Evolutionary conservation across 2,797 vertebrate genomes (phyloP).

Genomic region (Amblyopsis hoosieri): DNA sequence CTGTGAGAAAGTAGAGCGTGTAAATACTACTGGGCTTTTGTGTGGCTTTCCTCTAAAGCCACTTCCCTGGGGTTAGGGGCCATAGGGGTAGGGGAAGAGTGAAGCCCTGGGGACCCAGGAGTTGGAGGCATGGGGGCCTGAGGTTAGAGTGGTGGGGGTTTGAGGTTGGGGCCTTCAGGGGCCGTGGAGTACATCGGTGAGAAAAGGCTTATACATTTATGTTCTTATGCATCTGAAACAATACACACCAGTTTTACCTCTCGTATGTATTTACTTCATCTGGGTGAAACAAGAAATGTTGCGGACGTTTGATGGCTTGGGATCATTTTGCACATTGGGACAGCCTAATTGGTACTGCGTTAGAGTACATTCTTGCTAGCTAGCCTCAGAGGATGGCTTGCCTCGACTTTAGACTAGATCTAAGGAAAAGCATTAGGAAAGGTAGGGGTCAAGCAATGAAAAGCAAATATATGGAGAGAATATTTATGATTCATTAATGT

Average conservation of each 20-base stretch:
- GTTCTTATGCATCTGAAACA: neutral
- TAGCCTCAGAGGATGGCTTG: neutral
- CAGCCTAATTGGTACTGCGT: neutral
- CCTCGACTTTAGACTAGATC: neutral
- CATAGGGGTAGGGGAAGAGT: slow-evolving; percentile 31
- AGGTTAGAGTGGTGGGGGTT: slow-evolving; percentile 53
- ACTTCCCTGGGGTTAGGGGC: slow-evolving; percentile 68
- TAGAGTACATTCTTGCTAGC: neutral
- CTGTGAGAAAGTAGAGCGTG: slow-evolving; percentile 71
- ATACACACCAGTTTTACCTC: neutral
- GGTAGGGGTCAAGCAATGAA: neutral
- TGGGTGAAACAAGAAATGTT: neutral
- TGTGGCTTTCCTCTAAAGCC: slow-evolving; percentile 74
- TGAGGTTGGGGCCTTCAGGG: slow-evolving; percentile 50
- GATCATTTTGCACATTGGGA: neutral
- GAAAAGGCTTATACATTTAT: neutral
- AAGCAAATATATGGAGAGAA: slow-evolving; percentile 4
- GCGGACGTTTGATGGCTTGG: too few relatives aligned
- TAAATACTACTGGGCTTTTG: slow-evolving; percentile 78
- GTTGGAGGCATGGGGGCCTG: slow-evolving; percentile 53
- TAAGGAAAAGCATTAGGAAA: neutral
- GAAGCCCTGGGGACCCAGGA: slow-evolving; percentile 46
- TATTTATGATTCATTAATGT: slow-evolving; percentile 6
- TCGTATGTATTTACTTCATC: neutral
- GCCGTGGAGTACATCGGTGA: slow-evolving; percentile 32